A percentile compares a stretch with the other conserved stretches of the same genome.
Evolutionary conservation across 2,888 invertebrate species (phyloP).

Genomic region (Eustalomyia histrio): DNA sequence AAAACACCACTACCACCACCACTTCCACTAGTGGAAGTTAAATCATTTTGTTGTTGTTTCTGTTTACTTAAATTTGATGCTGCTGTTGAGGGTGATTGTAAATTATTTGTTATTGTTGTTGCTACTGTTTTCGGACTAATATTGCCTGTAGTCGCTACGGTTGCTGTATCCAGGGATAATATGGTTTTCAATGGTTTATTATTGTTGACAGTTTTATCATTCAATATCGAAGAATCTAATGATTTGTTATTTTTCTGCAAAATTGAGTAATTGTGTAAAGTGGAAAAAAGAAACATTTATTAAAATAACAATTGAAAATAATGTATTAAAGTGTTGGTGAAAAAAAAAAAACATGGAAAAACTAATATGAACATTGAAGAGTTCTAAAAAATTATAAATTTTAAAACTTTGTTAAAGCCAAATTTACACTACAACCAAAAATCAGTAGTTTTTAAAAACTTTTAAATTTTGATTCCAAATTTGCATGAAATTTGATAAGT

Average conservation of each 20-base stretch:
- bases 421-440: too few relatives aligned
- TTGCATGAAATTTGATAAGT: too few relatives aligned
- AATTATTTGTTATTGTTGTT: conserved; percentile 54
- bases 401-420: too few relatives aligned
- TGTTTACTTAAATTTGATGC: conserved; percentile 55
- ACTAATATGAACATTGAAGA: neutral
- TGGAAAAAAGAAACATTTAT: conserved; percentile 3
- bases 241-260: conserved; percentile 79
- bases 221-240: conserved; percentile 74
- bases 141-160: conserved; percentile 52
- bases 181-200: conserved; percentile 78
- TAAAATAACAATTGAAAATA: neutral
- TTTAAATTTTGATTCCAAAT: too few relatives aligned
- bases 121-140: conserved; percentile 62
- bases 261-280: conserved; percentile 7
- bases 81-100: conserved; percentile 59
- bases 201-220: conserved; percentile 77
- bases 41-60: conserved; percentile 68
- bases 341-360: conserved; percentile 13
- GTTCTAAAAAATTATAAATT: neutral
- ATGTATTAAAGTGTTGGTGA: conserved; percentile 42
- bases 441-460: too few relatives aligned
- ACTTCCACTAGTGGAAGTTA: conserved; percentile 58
- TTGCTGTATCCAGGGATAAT: conserved; percentile 76
- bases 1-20: conserved; percentile 38